Conservation (phyloP, 2,797 vertebrate genomes). For the Enteromius fasciolatus region DNA sequence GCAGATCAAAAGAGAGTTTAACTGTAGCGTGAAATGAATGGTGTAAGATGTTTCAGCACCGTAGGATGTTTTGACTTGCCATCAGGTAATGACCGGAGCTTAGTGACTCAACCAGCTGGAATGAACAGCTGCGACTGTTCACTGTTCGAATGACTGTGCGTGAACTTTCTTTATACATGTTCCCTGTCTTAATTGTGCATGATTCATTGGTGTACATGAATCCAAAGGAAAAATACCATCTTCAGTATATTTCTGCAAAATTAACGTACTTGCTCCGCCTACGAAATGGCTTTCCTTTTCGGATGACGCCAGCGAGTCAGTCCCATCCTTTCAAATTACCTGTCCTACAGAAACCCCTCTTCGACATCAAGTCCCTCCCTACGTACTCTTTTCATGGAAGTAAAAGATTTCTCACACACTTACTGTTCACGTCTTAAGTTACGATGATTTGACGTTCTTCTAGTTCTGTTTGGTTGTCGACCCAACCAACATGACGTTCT, state of each 20-base stretch:
- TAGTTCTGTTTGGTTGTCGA: not conserved
- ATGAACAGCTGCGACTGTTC: constrained; percentile 51
- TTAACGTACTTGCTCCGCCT: not conserved
- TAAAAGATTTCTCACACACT: not conserved
- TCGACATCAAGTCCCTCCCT: not conserved
- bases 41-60: not conserved
- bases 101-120: constrained; percentile 50
- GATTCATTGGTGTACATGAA: not conserved
- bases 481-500: not conserved
- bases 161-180: not conserved
- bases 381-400: not conserved
- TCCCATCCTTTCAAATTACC: not conserved
- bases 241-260: not conserved
- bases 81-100: constrained; percentile 41
- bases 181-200: not conserved
- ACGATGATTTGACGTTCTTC: constrained; percentile 4
- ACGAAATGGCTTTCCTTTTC: not conserved
- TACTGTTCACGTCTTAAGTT: not conserved
- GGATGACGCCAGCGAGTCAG: not conserved
- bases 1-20: constrained; percentile 7
- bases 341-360: constrained; percentile 1
- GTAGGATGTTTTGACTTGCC: constrained; percentile 27
- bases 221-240: not conserved
- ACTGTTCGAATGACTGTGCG: not conserved
- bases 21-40: not conserved